phyloP scores from a whole-genome alignment of 2,113 vertebrate species.

The Geococcyx californianus region DNA sequence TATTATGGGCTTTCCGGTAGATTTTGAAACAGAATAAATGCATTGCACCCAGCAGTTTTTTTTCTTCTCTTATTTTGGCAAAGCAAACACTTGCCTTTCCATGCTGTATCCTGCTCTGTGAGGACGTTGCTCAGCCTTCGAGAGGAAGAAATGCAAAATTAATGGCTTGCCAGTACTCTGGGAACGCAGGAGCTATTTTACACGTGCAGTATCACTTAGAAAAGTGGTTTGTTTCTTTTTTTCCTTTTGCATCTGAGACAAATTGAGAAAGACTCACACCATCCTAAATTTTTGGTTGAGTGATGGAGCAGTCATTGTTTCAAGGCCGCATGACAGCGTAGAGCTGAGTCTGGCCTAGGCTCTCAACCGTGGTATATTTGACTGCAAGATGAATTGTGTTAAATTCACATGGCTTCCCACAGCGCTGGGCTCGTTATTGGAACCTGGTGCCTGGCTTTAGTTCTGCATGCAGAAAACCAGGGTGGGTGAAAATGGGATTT shows the following conservation, averaged over 20 bases:
- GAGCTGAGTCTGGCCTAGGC: slow-evolving; percentile 12
- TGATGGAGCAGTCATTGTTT: slow-evolving; percentile 46
- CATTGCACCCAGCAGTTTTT: neutral
- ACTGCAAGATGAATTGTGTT: slow-evolving; percentile 31
- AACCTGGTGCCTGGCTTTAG: slow-evolving; percentile 8
- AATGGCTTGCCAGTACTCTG: slow-evolving; percentile 9
- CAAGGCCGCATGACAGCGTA: neutral
- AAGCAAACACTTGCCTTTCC: neutral
- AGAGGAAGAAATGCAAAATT: slow-evolving; percentile 3
- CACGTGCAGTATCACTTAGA: neutral
- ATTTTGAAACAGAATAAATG: slow-evolving; percentile 58
- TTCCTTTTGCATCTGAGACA: neutral
- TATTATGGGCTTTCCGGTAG: slow-evolving; percentile 71
- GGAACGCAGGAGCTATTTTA: neutral
- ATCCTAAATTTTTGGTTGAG: slow-evolving; percentile 7
- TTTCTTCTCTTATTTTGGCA: slow-evolving; percentile 25
- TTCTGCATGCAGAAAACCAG: slow-evolving; percentile 2
- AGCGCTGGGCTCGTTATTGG: neutral
- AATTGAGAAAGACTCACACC: neutral
- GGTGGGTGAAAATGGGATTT: slow-evolving; percentile 54
- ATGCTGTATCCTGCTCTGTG: neutral
- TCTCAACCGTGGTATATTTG: slow-evolving; percentile 3
- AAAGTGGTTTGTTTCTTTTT: neutral
- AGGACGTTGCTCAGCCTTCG: neutral
- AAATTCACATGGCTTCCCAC: slow-evolving; percentile 13